phyloP scores from a whole-genome alignment of 2,888 invertebrate species.

The Pseudanteris insignis region DNA sequence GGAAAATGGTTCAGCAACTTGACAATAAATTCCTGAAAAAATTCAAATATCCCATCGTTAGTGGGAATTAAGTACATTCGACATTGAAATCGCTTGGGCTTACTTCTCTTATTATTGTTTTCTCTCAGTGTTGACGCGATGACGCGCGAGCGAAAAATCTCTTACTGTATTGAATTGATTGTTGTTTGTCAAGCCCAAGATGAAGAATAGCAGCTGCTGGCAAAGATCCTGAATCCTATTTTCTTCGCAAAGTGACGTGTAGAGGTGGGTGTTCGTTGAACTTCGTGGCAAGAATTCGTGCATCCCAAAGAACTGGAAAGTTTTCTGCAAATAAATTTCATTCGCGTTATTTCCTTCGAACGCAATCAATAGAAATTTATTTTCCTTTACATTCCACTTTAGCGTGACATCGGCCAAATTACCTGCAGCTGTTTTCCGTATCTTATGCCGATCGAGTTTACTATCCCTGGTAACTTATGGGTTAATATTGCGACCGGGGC shows the following conservation, averaged over 20 bases:
- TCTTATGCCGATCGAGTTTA: slow-evolving; percentile 47
- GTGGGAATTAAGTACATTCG: slow-evolving; percentile 17
- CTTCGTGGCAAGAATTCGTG: slow-evolving; percentile 53
- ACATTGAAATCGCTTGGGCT: slow-evolving; percentile 42
- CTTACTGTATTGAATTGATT: slow-evolving; percentile 52
- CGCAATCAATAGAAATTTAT: not conserved
- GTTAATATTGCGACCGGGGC: slow-evolving; percentile 56
- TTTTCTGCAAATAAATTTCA: slow-evolving; percentile 46
- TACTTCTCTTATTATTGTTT: slow-evolving; percentile 42
- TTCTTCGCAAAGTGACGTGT: slow-evolving; percentile 49
- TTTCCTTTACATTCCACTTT: not conserved
- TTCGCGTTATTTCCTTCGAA: not conserved
- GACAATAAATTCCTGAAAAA: slow-evolving; percentile 48
- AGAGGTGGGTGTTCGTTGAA: slow-evolving; percentile 42
- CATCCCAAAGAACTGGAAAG: slow-evolving; percentile 49
- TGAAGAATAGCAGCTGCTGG: slow-evolving; percentile 46
- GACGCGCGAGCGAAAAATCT: slow-evolving; percentile 40
- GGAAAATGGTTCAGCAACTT: slow-evolving; percentile 53
- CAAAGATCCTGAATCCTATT: slow-evolving; percentile 49
- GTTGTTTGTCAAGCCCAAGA: slow-evolving; percentile 51
- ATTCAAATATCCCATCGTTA: slow-evolving; percentile 21
- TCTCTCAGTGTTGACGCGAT: slow-evolving; percentile 43
- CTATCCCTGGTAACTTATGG: slow-evolving; percentile 51
- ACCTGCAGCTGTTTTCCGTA: slow-evolving; percentile 54
- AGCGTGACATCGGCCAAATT: not conserved